Conservation (phyloP, 2,113 vertebrate species). For the Reinhardtius hippoglossoides region DNA sequence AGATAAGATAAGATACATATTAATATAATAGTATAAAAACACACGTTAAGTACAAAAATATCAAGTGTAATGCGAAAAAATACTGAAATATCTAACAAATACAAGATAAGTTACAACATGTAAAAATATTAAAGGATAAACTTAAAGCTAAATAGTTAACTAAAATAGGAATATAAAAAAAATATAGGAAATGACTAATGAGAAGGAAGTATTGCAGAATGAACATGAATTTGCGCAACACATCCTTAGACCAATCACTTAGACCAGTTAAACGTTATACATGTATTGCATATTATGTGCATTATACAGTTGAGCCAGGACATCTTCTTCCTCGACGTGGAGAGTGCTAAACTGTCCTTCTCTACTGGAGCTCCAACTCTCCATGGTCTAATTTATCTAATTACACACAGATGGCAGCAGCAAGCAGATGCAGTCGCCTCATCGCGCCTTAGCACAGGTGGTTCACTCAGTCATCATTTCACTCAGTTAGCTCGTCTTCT, state of each 20-base stretch:
- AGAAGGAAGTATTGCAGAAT: too few relatives aligned
- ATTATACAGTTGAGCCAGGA: constrained; percentile 17
- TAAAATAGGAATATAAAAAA: not conserved
- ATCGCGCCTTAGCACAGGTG: constrained; percentile 65
- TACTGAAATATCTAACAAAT: not conserved
- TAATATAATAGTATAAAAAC: too few relatives aligned
- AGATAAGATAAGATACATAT: not conserved
- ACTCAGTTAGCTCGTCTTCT: constrained; percentile 45
- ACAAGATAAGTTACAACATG: too few relatives aligned
- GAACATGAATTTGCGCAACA: not conserved
- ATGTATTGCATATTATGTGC: not conserved
- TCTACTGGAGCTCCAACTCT: constrained; percentile 46
- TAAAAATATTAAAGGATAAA: too few relatives aligned
- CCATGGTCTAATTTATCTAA: constrained; percentile 67
- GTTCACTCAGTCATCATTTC: constrained; percentile 59
- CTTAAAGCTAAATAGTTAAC: not conserved
- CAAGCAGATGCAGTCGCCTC: constrained; percentile 60
- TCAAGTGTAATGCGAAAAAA: not conserved
- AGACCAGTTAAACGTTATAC: not conserved
- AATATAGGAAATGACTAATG: too few relatives aligned
- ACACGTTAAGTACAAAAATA: not conserved
- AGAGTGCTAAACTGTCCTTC: constrained; percentile 33
- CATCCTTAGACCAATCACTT: not conserved
- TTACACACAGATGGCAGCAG: constrained; percentile 73
- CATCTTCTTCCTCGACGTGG: not conserved